A percentile compares a stretch with the other conserved stretches of the same genome.
phyloP scores from a whole-genome alignment of 2,888 invertebrate species.

The Agonopterix subpropinquella region DNA sequence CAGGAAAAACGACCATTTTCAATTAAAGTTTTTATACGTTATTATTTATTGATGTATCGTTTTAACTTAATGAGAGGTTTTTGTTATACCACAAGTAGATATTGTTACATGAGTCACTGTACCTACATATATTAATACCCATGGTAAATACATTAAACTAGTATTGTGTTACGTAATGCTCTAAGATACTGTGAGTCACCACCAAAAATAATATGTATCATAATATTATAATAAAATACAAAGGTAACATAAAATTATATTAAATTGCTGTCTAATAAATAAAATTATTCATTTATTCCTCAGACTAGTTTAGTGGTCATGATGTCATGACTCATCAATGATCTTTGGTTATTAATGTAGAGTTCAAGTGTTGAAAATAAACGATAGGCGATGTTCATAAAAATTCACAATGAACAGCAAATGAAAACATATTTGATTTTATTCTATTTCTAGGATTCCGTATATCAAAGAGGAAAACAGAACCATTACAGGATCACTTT shows the following conservation, averaged over 20 bases:
- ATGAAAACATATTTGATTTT: no score
- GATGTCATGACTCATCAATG: slow-evolving; percentile 26
- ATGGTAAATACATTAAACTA: slow-evolving; percentile 48
- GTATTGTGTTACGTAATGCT: slow-evolving; percentile 55
- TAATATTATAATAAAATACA: slow-evolving; percentile 12
- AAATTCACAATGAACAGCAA: no score
- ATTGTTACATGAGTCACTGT: slow-evolving; percentile 38
- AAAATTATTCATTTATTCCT: slow-evolving; percentile 24
- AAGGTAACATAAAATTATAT: slow-evolving; percentile 4
- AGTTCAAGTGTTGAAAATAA: background rate
- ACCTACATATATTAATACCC: slow-evolving; percentile 28
- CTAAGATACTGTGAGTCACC: slow-evolving; percentile 50
- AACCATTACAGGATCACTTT: no score
- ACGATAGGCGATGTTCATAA: no score
- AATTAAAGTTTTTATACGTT: no score
- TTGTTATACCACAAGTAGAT: slow-evolving; percentile 7
- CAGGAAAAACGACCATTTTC: no score
- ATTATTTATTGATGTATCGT: no score
- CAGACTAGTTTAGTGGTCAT: slow-evolving; percentile 8
- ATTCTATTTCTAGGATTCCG: no score
- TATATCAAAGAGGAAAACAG: no score
- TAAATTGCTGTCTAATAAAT: slow-evolving; percentile 24
- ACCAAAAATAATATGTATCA: slow-evolving; percentile 37
- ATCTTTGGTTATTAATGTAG: background rate
- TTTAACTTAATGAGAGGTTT: no score